Conservation (phyloP, 2,797 vertebrate genomes). For the Pangasius mekongensis region DNA sequence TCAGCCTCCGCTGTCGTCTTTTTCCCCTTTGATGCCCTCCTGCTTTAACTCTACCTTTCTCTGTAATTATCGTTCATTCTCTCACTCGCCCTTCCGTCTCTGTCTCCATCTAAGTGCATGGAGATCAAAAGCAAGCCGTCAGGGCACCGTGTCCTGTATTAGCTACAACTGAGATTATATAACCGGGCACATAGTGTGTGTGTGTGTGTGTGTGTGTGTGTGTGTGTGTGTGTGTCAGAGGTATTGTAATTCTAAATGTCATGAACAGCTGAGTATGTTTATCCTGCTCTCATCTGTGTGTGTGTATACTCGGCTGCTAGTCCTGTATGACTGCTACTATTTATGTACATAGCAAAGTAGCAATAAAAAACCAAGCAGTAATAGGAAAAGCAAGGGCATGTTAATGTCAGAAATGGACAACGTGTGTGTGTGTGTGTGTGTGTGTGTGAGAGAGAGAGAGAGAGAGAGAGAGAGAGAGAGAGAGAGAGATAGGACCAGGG, state of each 20-base stretch:
- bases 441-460: not conserved
- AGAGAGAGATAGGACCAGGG: not conserved
- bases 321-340: slow-evolving; percentile 42
- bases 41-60: slow-evolving; percentile 24
- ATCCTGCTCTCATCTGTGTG: slow-evolving; percentile 24
- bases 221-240: slow-evolving; percentile 29
- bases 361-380: slow-evolving; percentile 31
- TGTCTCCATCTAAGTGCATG: slow-evolving; percentile 29
- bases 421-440: not conserved
- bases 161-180: slow-evolving; percentile 57
- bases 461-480: too few relatives aligned
- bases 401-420: slow-evolving; percentile 10
- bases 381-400: slow-evolving; percentile 44
- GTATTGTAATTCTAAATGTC: slow-evolving; percentile 41
- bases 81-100: slow-evolving; percentile 16
- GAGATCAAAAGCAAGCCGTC: slow-evolving; percentile 43
- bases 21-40: slow-evolving; percentile 4
- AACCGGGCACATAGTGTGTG: slow-evolving; percentile 37
- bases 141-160: slow-evolving; percentile 53
- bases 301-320: not conserved
- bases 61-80: slow-evolving; percentile 19
- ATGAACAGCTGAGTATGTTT: slow-evolving; percentile 39
- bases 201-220: slow-evolving; percentile 34
- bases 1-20: slow-evolving; percentile 12
- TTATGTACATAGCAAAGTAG: slow-evolving; percentile 36